Percentiles rank a stretch among this genome's conserved stretches.
These are phyloP conservation scores for Drosophila pseudotalamancana DNA, from an alignment of 2,888 invertebrate genomes.

Conservation along the genomic window DNA sequence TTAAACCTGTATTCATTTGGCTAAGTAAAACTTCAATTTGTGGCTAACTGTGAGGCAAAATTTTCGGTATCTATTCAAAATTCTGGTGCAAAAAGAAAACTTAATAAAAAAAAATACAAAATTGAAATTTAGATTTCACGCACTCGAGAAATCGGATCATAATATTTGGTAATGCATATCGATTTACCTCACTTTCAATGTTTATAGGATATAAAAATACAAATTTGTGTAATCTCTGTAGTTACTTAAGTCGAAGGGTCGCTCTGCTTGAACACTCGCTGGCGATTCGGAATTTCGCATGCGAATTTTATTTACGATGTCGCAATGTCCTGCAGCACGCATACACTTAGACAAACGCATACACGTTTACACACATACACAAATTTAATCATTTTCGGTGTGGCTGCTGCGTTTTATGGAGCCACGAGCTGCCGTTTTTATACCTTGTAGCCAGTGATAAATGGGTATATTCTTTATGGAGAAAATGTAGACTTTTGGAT, in stretches of 20 bases:
- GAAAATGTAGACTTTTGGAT: neutral
- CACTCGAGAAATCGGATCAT: too few relatives aligned
- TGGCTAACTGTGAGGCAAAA: too few relatives aligned
- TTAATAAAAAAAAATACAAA: too few relatives aligned
- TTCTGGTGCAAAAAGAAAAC: too few relatives aligned
- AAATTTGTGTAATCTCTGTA: conserved; percentile 6
- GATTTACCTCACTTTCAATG: too few relatives aligned
- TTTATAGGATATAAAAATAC: neutral
- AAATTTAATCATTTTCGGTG: conserved; percentile 62
- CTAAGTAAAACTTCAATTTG: too few relatives aligned
- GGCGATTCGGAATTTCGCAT: conserved; percentile 28
- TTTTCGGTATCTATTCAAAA: too few relatives aligned
- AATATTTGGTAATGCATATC: neutral
- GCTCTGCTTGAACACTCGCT: neutral
- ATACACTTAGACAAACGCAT: neutral
- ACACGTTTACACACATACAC: neutral
- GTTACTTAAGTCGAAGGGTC: conserved; percentile 8
- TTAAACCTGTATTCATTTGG: too few relatives aligned
- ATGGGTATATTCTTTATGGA: conserved; percentile 3
- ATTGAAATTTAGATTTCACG: too few relatives aligned
- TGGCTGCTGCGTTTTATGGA: conserved; percentile 52
- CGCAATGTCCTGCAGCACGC: conserved; percentile 15
- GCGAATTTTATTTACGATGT: conserved; percentile 42
- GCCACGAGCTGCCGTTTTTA: conserved; percentile 33
- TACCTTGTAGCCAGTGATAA: neutral